Base-by-base conservation (phyloP, 2,113 vertebrate genomes). In the Stigmatopora nigra region DNA sequence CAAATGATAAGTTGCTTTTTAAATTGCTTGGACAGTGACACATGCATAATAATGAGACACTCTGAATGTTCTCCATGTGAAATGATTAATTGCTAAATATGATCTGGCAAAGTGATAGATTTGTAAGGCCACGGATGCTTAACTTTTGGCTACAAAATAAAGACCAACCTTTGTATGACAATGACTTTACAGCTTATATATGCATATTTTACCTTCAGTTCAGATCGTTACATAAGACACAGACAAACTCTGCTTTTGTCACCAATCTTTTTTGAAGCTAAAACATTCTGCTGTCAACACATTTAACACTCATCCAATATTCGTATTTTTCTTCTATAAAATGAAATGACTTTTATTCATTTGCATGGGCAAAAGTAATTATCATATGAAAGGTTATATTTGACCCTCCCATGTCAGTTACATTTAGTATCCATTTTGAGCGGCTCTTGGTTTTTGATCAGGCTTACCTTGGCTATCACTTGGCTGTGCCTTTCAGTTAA, bases 1-100 rank as follows among this genome's bases (percentile, higher is more conserved):
- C 63, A 82, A 83, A 83, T 85, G 85, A 85, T 85, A 75, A 87
- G 76, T 86, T 87, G 71, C 78, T 86, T 84, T 84, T 78, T 83
- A 83, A 88, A 85, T 87, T 83, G 84, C 76, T 36, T 65, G 73
- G 67, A 84, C 78, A 59, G 87, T 38, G 68, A 82, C 71, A 69
- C 83, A 78, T 84, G 78, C 79, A 84, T 82, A 84, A 80, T 84
- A 75, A 86, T 86, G 71, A 59, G 1, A 53, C 67, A 76, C 75
- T 77, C 77, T 5, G 16, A 67, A 78, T 80, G 77, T 71, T 38
- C 59, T 55, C 44, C 75, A 75, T 69, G 71, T 59, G 64, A 74
- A 73, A 73, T 72, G 68, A 80, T 81, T 81, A 80, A 79, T 67
- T 67, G 58, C 68, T 65, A 55, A 76, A 78, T 79, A 66, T 71